A percentile compares a stretch with the other conserved stretches of the same genome.
phyloP scores from a whole-genome alignment of 35 echinoderm and acorn worm genomes.

The Anneissia japonica region DNA sequence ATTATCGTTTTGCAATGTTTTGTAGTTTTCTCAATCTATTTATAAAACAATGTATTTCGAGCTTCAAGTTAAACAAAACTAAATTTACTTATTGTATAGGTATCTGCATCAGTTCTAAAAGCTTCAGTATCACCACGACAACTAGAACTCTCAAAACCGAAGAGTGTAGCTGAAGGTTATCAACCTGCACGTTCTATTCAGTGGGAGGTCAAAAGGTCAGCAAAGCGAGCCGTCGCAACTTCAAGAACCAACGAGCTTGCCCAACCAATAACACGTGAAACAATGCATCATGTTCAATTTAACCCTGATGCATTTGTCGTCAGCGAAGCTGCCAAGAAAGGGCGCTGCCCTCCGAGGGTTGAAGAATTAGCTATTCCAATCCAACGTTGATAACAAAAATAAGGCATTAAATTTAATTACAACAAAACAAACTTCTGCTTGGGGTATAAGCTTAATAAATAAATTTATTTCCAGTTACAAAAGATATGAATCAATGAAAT shows the following conservation, averaged over 20 bases:
- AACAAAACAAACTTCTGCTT: too few relatives aligned
- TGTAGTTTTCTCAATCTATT: too few relatives aligned
- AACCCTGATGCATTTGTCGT: conserved; percentile 98
- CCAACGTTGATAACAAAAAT: conserved; percentile 4
- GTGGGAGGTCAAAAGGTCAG: conserved; percentile 50
- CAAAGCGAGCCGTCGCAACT: conserved; percentile 54
- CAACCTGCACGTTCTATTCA: conserved; percentile 48
- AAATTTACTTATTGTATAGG: conserved; percentile 24
- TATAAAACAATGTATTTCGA: too few relatives aligned
- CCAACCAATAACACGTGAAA: conserved; percentile 79
- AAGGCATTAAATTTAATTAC: too few relatives aligned
- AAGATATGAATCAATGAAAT: too few relatives aligned
- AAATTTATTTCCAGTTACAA: too few relatives aligned
- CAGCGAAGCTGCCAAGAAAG: conserved; percentile 90
- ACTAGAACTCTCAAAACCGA: conserved; percentile 86
- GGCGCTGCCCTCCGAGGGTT: conserved; percentile 66
- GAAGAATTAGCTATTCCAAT: conserved; percentile 76
- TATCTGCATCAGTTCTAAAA: conserved; percentile 31
- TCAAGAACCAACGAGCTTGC: conserved; percentile 78
- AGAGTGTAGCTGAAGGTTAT: conserved; percentile 78
- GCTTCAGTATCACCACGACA: conserved; percentile 68
- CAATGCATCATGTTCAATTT: conserved; percentile 99
- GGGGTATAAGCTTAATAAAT: too few relatives aligned
- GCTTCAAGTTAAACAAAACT: too few relatives aligned
- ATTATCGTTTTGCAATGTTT: background rate